Base-by-base conservation (phyloP, 2,797 vertebrate species). In the Euthynnus affinis region DNA sequence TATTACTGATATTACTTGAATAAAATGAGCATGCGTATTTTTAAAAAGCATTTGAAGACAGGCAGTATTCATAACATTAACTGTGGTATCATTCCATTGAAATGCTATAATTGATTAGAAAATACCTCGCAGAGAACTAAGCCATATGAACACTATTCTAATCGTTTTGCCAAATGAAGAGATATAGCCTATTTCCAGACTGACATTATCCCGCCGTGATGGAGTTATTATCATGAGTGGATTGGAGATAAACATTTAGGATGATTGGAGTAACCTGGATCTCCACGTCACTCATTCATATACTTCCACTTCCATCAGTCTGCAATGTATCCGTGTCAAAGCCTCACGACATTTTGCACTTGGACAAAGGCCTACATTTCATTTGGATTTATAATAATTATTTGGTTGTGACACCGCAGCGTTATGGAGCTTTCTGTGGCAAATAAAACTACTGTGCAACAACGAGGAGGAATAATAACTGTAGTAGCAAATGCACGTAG, bases 71-170 rank as follows among this genome's bases (percentile, higher is more conserved):
- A 90, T 92, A 91, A 85, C 88, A 85, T 91, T 87, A 79, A 90
- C 85, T 87, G 87, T 88, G 85, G 81, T 91, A 93, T 94, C 92
- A 85, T 87, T 91, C 72, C 86, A 82, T 51, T 86, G 72, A 88
- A 93, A 92, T 90, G 79, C 86, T 65, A 75, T 92, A 93, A 93
- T 89, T 92, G 86, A 93, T 93, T 93, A 92, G 84, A 93, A 93
- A 90, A 90, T 84, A 75, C 64, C 70, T 74, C 61, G 59, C 9
- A 81, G 79, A 81, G 75, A 7, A 81, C 83, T 93, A 92, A 93
- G 92, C 88, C 91, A 93, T 92, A 93, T 91, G 89, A 94, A 90
- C 74, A 57, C 34, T 86, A 80, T 84, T 92, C 79, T 92, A 87
- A 92, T 92, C 86, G 87, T 87, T 91, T 82, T 86, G 83, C 88